Evolutionary conservation across 2,888 invertebrate species (phyloP).

Genomic region (Dichetophora obliterata): DNA sequence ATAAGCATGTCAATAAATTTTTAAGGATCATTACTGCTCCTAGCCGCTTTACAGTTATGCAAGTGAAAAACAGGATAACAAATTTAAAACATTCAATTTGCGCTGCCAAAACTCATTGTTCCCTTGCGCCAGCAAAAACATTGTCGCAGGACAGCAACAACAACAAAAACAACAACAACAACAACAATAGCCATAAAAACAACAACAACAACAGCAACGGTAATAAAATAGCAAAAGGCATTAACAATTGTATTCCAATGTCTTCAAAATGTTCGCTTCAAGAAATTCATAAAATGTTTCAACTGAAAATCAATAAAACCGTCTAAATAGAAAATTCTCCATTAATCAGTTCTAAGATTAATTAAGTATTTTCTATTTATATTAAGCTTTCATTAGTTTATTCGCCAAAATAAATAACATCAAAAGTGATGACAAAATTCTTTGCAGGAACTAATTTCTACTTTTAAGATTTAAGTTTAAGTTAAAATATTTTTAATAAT

Average conservation of each 20-base stretch:
- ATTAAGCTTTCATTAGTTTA: too few species aligned
- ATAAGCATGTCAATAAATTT: slow-evolving; percentile 32
- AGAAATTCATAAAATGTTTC: neutral
- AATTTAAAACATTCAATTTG: slow-evolving; percentile 28
- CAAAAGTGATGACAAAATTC: too few species aligned
- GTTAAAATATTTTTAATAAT: too few species aligned
- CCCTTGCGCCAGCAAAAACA: neutral
- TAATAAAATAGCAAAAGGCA: neutral
- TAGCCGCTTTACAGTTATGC: neutral
- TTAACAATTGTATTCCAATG: neutral
- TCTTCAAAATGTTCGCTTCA: neutral
- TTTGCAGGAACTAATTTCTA: too few species aligned
- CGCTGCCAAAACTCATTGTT: slow-evolving; percentile 1
- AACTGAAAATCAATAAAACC: neutral
- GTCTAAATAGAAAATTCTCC: neutral
- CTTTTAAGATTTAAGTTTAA: too few species aligned
- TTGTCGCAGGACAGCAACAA: neutral
- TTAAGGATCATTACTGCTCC: slow-evolving; percentile 24
- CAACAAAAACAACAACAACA: too few species aligned
- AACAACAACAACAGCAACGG: neutral
- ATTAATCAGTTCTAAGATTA: too few species aligned
- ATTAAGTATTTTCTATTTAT: too few species aligned
- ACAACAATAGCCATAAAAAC: too few species aligned
- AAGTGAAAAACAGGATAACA: slow-evolving; percentile 25
- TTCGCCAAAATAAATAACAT: too few species aligned